Conservation (phyloP, 2,888 invertebrate species). For the Selenia dentaria region DNA sequence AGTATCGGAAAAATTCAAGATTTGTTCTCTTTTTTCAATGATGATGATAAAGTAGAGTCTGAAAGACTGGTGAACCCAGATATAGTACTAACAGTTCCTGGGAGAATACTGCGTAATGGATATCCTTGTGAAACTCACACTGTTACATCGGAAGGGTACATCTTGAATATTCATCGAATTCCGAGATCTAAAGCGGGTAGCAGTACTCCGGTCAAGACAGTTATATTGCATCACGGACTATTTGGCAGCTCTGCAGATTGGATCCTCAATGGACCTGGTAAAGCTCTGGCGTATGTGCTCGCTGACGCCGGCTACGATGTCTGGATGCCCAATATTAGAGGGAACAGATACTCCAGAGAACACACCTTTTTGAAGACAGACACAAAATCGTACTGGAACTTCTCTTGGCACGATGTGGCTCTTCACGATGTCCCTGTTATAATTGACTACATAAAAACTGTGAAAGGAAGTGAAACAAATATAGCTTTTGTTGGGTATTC, state of each 20-base stretch:
- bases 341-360: constrained; percentile 89
- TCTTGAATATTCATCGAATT: constrained; percentile 92
- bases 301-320: constrained; percentile 89
- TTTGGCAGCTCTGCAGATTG: constrained; percentile 91
- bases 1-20: constrained; percentile 51
- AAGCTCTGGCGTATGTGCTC: constrained; percentile 87
- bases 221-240: constrained; percentile 92
- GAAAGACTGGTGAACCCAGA: constrained; percentile 61
- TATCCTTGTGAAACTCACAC: constrained; percentile 89
- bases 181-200: constrained; percentile 77
- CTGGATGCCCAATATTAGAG: constrained; percentile 93
- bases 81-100: constrained; percentile 59
- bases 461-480: constrained; percentile 57
- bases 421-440: constrained; percentile 93
- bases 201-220: constrained; percentile 56
- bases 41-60: constrained; percentile 33
- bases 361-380: constrained; percentile 83
- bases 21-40: constrained; percentile 47
- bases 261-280: constrained; percentile 88
- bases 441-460: constrained; percentile 86
- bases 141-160: constrained; percentile 92
- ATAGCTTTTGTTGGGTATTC: constrained; percentile 94
- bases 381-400: constrained; percentile 88
- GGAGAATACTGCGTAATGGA: constrained; percentile 78
- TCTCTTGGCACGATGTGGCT: constrained; percentile 96